These are phyloP conservation scores for Ferrisia virgata DNA, from an alignment of 2,888 invertebrate species.

Conservation along the genomic window DNA sequence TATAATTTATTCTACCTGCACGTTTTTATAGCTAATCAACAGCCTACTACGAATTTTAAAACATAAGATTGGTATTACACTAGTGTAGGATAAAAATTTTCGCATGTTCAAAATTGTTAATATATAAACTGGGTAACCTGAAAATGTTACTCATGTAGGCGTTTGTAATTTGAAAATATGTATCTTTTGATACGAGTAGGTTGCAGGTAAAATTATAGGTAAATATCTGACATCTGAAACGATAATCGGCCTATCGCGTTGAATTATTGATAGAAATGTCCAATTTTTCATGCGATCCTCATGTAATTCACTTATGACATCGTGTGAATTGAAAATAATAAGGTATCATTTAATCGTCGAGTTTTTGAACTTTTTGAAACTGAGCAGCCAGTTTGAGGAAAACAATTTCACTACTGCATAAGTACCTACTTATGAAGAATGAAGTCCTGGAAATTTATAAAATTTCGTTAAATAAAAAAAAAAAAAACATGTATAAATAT, in stretches of 20 bases:
- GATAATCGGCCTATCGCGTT: neutral
- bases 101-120: neutral
- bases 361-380: neutral
- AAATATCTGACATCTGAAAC: conserved; percentile 25
- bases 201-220: neutral
- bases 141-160: neutral
- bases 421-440: no score
- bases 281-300: neutral
- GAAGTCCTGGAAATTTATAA: no score
- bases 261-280: conserved; percentile 15
- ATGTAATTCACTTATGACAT: neutral
- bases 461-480: no score
- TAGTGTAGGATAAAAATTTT: neutral
- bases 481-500: neutral
- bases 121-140: neutral
- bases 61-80: no score
- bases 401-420: no score
- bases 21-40: no score
- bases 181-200: neutral
- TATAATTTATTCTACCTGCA: no score
- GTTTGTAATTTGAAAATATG: neutral
- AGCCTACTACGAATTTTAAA: no score
- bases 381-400: neutral
- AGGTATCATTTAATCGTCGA: neutral
- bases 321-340: neutral